Percentiles rank a stretch among this genome's conserved stretches.
Conservation (phyloP, 2,888 invertebrate genomes). For the Dolichomitus sp. region DNA sequence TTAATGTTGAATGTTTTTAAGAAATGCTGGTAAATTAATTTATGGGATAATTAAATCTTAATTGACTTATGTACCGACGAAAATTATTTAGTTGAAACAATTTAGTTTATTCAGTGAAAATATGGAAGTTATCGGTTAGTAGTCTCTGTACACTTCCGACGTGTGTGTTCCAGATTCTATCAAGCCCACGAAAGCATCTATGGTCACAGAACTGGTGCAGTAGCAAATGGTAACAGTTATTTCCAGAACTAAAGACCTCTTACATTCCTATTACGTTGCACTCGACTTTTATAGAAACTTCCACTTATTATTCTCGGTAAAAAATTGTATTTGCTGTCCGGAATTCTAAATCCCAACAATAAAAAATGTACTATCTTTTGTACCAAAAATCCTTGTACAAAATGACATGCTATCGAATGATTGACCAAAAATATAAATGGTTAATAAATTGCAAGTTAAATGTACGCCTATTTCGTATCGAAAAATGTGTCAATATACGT, state of each 20-base stretch:
- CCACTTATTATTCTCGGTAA: not conserved
- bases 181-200: not conserved
- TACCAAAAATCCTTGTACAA: too few relatives aligned
- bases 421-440: too few relatives aligned
- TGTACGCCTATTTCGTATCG: too few relatives aligned
- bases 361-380: too few relatives aligned
- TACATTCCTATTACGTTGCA: not conserved
- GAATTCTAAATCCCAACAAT: not conserved
- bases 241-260: not conserved
- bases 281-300: not conserved
- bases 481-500: too few relatives aligned
- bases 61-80: too few relatives aligned
- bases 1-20: not conserved
- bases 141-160: not conserved
- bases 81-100: too few relatives aligned
- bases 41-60: too few relatives aligned
- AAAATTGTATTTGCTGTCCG: not conserved
- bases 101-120: not conserved
- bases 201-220: constrained; percentile 4
- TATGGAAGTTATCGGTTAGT: not conserved
- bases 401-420: too few relatives aligned
- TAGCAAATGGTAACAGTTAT: not conserved
- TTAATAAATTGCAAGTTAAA: too few relatives aligned
- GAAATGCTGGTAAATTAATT: not conserved
- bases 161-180: not conserved